phyloP scores from a whole-genome alignment of 2,888 invertebrate genomes.

The Ochlodes sylvanus region DNA sequence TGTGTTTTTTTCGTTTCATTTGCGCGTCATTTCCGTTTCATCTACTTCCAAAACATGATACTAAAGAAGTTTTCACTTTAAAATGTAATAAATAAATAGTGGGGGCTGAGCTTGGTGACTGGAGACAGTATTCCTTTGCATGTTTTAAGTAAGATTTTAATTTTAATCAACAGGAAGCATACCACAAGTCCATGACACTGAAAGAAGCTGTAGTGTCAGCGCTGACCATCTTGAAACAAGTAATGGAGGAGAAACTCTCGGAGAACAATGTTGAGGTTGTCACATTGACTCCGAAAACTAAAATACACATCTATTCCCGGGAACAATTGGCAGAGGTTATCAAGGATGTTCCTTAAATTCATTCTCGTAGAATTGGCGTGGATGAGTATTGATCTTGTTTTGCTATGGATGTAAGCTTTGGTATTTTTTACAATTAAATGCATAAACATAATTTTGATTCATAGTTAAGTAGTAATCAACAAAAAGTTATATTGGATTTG shows the following conservation, averaged over 20 bases:
- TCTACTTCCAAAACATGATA: too few species aligned
- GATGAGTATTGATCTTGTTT: constrained; percentile 39
- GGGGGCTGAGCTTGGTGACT: too few species aligned
- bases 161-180: constrained; percentile 82
- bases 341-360: constrained; percentile 87
- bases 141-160: background rate
- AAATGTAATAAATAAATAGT: too few species aligned
- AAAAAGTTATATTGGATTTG: too few species aligned
- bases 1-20: too few species aligned
- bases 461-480: too few species aligned
- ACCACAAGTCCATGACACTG: constrained; percentile 94
- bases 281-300: constrained; percentile 93
- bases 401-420: background rate
- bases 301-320: constrained; percentile 96
- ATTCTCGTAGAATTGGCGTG: constrained; percentile 25
- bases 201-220: constrained; percentile 96
- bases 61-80: too few species aligned
- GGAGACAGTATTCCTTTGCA: constrained; percentile 6
- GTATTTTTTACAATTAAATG: too few species aligned
- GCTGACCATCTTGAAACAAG: constrained; percentile 97
- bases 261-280: constrained; percentile 99
- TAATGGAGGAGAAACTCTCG: constrained; percentile 99
- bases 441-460: too few species aligned
- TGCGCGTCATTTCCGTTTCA: too few species aligned
- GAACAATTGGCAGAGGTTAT: constrained; percentile 97